These are phyloP conservation scores for Melipona beecheii DNA, from an alignment of 2,888 invertebrate species.

Conservation along the genomic window DNA sequence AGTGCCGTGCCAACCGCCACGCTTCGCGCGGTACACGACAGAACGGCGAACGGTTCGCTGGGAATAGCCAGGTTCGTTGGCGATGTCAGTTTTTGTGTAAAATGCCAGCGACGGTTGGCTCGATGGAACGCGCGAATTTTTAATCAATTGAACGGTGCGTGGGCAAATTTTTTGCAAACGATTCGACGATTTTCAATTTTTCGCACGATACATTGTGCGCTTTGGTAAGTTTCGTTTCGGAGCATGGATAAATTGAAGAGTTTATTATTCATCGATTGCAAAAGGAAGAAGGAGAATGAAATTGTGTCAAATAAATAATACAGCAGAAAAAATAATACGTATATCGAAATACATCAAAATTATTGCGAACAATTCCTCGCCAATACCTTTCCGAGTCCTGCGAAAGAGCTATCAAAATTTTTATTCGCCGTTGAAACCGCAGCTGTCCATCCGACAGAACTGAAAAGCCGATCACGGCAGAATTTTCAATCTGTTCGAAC, in stretches of 20 bases:
- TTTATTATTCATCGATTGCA: too few species aligned
- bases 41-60: background rate
- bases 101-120: constrained; percentile 10
- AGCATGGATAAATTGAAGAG: too few species aligned
- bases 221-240: background rate
- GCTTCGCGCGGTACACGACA: too few species aligned
- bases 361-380: too few species aligned
- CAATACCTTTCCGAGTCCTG: too few species aligned
- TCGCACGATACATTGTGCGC: fast-evolving
- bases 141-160: constrained; percentile 63
- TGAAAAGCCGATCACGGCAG: background rate
- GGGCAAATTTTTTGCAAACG: constrained; percentile 6
- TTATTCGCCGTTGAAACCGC: too few species aligned
- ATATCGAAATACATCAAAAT: too few species aligned
- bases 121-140: constrained; percentile 55
- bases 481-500: constrained; percentile 10
- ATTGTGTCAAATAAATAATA: too few species aligned
- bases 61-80: constrained; percentile 9
- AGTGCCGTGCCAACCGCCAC: background rate
- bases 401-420: background rate
- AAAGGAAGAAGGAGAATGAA: too few species aligned
- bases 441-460: background rate
- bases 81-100: constrained; percentile 47
- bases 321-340: too few species aligned
- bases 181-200: background rate